phyloP scores from a whole-genome alignment of 2,888 invertebrate species.

The Troides oblongomaculatus region DNA sequence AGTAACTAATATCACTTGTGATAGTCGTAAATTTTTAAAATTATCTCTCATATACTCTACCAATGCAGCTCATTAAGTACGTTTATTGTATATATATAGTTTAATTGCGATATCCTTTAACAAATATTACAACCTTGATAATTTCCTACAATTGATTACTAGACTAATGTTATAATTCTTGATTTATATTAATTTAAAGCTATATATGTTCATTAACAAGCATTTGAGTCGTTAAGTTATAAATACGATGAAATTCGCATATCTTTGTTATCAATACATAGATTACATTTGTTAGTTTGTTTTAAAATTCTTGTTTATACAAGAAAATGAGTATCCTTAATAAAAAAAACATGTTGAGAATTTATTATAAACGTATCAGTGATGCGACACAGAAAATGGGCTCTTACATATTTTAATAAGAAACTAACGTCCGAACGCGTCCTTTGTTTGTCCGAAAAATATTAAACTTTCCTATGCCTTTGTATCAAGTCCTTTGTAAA shows the following conservation, averaged over 20 bases:
- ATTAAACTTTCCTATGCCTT: neutral
- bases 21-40: slow-evolving; percentile 19
- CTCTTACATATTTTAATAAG: neutral
- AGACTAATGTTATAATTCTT: too few species aligned
- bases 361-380: neutral
- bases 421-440: neutral
- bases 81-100: neutral
- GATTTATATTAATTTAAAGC: too few species aligned
- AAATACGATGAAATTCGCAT: too few species aligned
- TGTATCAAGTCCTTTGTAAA: neutral
- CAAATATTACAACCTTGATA: too few species aligned
- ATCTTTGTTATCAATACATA: too few species aligned
- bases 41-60: neutral
- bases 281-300: too few species aligned
- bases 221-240: too few species aligned
- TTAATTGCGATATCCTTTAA: too few species aligned
- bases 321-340: neutral
- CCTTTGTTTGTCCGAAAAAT: neutral
- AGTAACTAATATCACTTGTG: slow-evolving; percentile 11
- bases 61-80: neutral
- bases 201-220: too few species aligned
- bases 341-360: neutral
- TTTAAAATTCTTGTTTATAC: too few species aligned
- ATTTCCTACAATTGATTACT: too few species aligned
- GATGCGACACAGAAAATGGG: neutral